Evolutionary conservation across 2,888 invertebrate species (phyloP), one percentile per base, ranked within the genome.

Genomic region (Geophilus truncorum): DNA sequence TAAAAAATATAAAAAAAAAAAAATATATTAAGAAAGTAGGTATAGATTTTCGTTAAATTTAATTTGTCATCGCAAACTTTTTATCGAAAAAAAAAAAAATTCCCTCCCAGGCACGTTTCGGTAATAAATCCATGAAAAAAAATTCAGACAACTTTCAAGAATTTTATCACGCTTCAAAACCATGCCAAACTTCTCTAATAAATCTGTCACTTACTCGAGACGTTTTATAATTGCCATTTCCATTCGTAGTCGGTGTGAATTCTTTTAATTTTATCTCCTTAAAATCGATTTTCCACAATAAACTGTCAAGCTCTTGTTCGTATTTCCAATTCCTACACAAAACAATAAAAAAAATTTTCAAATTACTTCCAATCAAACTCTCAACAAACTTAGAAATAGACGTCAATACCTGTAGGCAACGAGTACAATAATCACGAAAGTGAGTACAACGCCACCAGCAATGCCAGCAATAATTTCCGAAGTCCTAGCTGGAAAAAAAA

Each of bases 231-330:
- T 79, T 79, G 3, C 79, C 82, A 23, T 81, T 75, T 1, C 78
- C 80, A 21, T 82, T 80, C 0, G 81, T 80, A 0, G 83, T 83
- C 10, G 57, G 57, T 9, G 21, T 82, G n/a, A 78, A 80, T 40
- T 84, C 83, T 79, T 83, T 83, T 10, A 84, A 80, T 82, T 94
- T 92, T 77, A 97, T 92, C 85, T 97, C 96, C 82, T 93, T 92
- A 88, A 92, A 96, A 88, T 97, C 96, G 81, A 97, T 93, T 88
- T 96, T 96, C 97, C 97, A 97, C 51, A 97, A 90, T 51, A 97
- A 88, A 80, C 95, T 95, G 86, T 96, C 96, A 83, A 97, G 89
- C 85, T 96, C 96, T 85, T 96, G 96, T 86, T 97, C 96, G 87
- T 97, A 96, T 51, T 92, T 91, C 96, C 96, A 96, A 87, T 96